Evolutionary conservation across 2,113 vertebrate genomes (phyloP), one percentile per base, ranked within the genome.

Genomic region (Eptesicus fuscus): DNA sequence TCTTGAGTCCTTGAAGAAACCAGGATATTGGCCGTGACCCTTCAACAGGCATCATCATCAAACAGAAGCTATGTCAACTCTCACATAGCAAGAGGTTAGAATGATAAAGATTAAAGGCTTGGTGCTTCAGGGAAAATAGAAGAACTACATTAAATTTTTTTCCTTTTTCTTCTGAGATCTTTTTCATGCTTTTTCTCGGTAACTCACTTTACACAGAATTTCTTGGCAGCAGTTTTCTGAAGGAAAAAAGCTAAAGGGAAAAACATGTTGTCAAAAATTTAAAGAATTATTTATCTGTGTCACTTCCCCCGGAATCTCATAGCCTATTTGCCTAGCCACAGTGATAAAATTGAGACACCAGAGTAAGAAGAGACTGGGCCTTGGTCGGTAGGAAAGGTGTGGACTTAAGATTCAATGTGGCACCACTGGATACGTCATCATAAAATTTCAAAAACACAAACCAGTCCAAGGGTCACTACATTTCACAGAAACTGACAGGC

Each of bases 31-130:
- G 91, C 76, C 63, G 84, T 95, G 94, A 97, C 89, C 95, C 97
- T 97, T 97, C 76, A 93, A 97, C 97, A 96, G 79, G 42, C 18
- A 94, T 96, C 30, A 80, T 85, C 17, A 91, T 93, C 53, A 97
- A 95, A 94, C 90, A 9, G 91, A 71, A 42, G 65, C 95, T 51
- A 61, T 51, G 44, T 90, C 77, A 40, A 42, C 4, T 85, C 5
- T 11, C 9, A 51, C 16, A 30, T 0, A 71, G 80, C 73, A 88
- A 93, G 94, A 92, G 78, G 92, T 97, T 94, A 92, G 77, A 96
- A 97, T 47, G 96, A 83, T 87, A 78, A 77, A 92, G 91, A 97
- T 71, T 71, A 94, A 96, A 97, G 92, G 95, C 90, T 97, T 9
- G 0, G 65, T 92, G 96, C 61, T 92, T 63, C 67, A 7, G 32